phyloP scores from a whole-genome alignment of 2,797 vertebrate genomes.

The Apogon hyalosoma region DNA sequence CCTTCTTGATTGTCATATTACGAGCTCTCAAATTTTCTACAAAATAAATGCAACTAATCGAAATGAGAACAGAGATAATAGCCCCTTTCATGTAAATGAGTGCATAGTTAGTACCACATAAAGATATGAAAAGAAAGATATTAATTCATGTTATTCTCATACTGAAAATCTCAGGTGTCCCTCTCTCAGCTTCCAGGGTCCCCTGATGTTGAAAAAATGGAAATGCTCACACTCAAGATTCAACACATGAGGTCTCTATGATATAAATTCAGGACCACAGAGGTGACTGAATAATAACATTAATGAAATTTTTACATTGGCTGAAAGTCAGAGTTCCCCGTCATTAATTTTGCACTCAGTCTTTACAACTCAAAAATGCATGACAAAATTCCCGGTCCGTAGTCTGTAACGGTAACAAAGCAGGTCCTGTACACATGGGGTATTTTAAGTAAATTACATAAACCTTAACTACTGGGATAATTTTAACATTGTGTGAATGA shows the following conservation, averaged over 20 bases:
- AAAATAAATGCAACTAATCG: background rate
- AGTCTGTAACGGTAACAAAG: conserved; percentile 25
- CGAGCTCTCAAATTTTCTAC: background rate
- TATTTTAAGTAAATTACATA: conserved; percentile 52
- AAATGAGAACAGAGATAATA: background rate
- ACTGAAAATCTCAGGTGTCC: conserved; percentile 43
- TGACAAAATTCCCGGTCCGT: conserved; percentile 33
- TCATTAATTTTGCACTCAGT: conserved; percentile 81
- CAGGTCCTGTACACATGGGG: conserved; percentile 9
- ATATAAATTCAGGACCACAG: conserved; percentile 82
- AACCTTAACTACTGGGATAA: conserved; percentile 46
- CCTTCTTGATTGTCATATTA: background rate
- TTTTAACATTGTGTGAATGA: conserved; percentile 66
- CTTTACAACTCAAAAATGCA: conserved; percentile 61
- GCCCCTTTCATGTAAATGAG: conserved; percentile 3
- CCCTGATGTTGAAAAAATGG: conserved; percentile 75
- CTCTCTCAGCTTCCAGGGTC: conserved; percentile 49
- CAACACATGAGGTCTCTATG: conserved; percentile 68
- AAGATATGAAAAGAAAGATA: conserved; percentile 15
- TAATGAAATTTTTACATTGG: conserved; percentile 84
- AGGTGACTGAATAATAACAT: conserved; percentile 84
- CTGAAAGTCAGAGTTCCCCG: conserved; percentile 81
- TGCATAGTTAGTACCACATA: background rate
- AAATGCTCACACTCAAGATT: conserved; percentile 81
- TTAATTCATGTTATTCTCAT: conserved; percentile 46